Conservation (phyloP, 1,140 invertebrate species). For the Caenorhabditis briggsae region DNA sequence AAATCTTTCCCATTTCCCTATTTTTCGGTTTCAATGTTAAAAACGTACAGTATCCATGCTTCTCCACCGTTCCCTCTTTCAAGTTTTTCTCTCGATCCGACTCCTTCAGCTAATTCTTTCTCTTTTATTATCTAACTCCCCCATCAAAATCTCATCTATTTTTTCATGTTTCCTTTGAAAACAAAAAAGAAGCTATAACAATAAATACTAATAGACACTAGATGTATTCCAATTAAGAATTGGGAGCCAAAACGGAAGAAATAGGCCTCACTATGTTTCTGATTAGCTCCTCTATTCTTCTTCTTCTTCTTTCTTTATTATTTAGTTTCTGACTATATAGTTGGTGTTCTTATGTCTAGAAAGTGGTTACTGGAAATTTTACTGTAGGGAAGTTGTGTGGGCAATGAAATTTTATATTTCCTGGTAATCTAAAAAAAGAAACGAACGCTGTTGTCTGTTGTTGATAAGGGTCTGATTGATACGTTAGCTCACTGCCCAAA, state of each 20-base stretch:
- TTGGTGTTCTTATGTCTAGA: not conserved
- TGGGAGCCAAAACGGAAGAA: not conserved
- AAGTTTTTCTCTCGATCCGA: not conserved
- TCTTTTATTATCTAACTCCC: not conserved
- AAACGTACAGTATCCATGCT: not conserved
- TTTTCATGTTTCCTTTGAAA: not conserved
- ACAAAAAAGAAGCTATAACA: not conserved
- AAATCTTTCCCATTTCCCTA: no score
- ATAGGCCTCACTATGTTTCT: slow-evolving; percentile 41
- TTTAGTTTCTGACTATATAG: slow-evolving; percentile 1
- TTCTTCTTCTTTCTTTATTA: not conserved
- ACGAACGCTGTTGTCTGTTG: no score
- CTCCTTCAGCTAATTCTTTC: not conserved
- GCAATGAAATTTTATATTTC: no score
- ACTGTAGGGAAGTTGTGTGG: no score
- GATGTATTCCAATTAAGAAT: not conserved
- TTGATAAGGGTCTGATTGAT: no score
- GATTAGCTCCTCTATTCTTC: not conserved
- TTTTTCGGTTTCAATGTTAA: not conserved
- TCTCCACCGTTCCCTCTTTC: not conserved
- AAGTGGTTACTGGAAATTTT: not conserved
- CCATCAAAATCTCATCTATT: not conserved
- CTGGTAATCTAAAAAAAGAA: no score
- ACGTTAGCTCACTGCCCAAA: no score
- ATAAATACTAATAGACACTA: not conserved